phyloP scores from a whole-genome alignment of 37 sponge, comb jelly and placozoan species.

The Chondrilla cf. caribensis region DNA sequence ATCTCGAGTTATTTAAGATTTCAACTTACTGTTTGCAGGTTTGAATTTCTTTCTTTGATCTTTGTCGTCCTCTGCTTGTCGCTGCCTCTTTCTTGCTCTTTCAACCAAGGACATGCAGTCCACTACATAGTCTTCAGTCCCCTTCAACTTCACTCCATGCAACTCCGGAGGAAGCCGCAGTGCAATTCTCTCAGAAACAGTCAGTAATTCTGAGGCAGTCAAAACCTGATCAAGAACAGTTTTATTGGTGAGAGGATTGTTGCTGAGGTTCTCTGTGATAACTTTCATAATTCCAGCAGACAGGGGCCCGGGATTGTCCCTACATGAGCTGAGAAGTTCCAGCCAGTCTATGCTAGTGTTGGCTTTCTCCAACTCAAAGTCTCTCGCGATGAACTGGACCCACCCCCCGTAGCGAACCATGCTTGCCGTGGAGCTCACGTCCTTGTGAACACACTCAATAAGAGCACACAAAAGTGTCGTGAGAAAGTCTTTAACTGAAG shows the following conservation, averaged over 20 bases:
- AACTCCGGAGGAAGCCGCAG: neutral
- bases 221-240: neutral
- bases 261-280: neutral
- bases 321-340: neutral
- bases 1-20: too few species aligned
- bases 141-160: neutral
- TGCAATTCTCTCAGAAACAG: neutral
- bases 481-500: neutral
- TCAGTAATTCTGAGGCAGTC: neutral
- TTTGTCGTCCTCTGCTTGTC: neutral
- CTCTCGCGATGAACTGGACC: neutral
- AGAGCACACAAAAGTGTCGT: neutral
- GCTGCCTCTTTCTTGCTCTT: neutral
- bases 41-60: neutral
- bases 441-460: neutral
- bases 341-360: neutral
- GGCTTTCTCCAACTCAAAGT: neutral
- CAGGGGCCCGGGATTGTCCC: conserved; percentile 1
- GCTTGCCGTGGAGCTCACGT: neutral
- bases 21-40: too few species aligned
- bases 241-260: neutral
- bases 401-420: neutral
- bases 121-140: neutral
- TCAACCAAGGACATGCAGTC: conserved; percentile 14
- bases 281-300: neutral